Conservation (phyloP, 1,140 invertebrate species). For the Trichogramma pretiosum region DNA sequence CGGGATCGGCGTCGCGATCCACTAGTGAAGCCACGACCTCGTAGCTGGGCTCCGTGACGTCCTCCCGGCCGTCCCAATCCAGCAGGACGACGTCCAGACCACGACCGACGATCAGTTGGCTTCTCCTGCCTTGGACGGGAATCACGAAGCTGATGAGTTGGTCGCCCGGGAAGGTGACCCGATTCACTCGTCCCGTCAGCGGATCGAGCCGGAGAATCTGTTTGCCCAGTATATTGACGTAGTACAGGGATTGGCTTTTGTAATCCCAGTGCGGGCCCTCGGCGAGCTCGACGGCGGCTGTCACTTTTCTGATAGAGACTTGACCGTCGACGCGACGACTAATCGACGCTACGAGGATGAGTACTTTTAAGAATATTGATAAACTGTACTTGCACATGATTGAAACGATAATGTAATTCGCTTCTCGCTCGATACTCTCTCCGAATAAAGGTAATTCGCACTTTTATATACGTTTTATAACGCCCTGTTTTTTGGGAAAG, state of each 20-base stretch:
- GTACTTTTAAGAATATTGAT: no score
- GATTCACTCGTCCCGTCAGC: constrained; percentile 43
- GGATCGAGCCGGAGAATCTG: constrained; percentile 52
- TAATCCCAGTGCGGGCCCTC: constrained; percentile 65
- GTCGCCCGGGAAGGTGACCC: no score
- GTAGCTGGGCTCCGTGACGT: constrained; percentile 42
- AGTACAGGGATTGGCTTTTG: constrained; percentile 53
- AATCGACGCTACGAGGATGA: no score
- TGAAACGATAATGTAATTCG: no score
- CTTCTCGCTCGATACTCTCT: no score
- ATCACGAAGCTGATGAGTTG: constrained; percentile 54
- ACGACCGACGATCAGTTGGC: constrained; percentile 58
- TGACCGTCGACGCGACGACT: no score
- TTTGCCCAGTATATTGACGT: constrained; percentile 55
- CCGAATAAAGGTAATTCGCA: no score
- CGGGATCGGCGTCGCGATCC: constrained; percentile 50
- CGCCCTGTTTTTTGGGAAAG: no score
- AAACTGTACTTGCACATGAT: no score
- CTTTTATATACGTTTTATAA: no score
- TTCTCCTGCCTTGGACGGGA: constrained; percentile 53
- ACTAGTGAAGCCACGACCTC: constrained; percentile 51
- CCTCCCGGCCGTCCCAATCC: constrained; percentile 56
- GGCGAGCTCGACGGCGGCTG: constrained; percentile 36
- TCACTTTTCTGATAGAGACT: constrained; percentile 19
- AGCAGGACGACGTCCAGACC: constrained; percentile 54